Conservation (phyloP, 2,113 vertebrate genomes). For the Piaya cayana region DNA sequence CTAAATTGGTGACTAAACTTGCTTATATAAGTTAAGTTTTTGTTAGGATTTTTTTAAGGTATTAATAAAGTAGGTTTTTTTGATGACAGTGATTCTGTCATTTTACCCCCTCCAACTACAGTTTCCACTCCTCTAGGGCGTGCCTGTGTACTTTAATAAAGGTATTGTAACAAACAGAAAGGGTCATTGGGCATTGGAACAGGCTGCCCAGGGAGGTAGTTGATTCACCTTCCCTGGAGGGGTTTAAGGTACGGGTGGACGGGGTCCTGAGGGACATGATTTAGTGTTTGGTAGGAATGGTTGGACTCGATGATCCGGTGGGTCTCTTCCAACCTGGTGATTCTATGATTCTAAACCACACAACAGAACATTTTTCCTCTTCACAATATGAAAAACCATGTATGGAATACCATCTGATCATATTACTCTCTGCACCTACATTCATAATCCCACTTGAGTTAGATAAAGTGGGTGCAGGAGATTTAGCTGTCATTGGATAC, state of each 20-base stretch:
- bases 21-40: neutral
- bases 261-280: no score
- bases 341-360: no score
- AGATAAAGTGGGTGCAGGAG: neutral
- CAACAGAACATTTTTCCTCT: neutral
- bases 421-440: neutral
- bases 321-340: no score
- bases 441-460: neutral
- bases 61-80: neutral
- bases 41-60: neutral
- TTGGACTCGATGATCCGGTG: no score
- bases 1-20: neutral
- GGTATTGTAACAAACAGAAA: neutral
- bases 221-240: no score
- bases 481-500: neutral
- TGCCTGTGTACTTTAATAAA: neutral
- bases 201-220: no score
- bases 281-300: no score
- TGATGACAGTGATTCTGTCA: neutral
- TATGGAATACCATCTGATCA: neutral
- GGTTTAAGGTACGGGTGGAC: no score
- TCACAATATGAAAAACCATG: neutral
- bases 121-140: neutral
- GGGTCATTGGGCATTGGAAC: no score
- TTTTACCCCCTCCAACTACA: neutral